Percentiles rank a stretch among this genome's conserved stretches.
phyloP scores from a whole-genome alignment of 1,140 invertebrate species.

The Orussus abietinus region DNA sequence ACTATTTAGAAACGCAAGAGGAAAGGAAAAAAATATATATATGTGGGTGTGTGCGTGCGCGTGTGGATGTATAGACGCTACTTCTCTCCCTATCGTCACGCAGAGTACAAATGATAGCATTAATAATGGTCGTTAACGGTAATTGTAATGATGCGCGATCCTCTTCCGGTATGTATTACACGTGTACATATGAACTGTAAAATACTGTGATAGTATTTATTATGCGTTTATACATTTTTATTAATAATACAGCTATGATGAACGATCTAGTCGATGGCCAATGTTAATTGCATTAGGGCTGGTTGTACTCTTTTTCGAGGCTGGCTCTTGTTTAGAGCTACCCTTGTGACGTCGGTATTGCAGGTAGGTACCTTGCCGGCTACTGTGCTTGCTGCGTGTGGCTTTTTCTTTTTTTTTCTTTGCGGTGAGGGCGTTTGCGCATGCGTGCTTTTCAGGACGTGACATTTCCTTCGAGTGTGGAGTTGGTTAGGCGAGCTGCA shows the following conservation, averaged over 20 bases:
- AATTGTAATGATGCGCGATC: constrained; percentile 24
- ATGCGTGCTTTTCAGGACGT: too few species aligned
- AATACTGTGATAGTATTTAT: constrained; percentile 54
- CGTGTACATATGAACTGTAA: constrained; percentile 51
- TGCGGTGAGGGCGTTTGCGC: too few species aligned
- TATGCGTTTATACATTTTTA: constrained; percentile 27
- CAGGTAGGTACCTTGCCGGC: too few species aligned
- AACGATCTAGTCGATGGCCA: too few species aligned
- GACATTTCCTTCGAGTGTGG: too few species aligned
- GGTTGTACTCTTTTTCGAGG: too few species aligned
- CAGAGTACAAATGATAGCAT: constrained; percentile 35
- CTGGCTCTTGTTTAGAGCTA: too few species aligned
- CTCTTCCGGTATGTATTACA: constrained; percentile 35
- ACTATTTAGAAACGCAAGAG: constrained; percentile 15
- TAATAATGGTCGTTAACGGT: constrained; percentile 14
- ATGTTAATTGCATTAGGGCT: too few species aligned
- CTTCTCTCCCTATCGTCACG: constrained; percentile 26
- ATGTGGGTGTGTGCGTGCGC: constrained; percentile 1
- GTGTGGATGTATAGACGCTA: constrained; percentile 8
- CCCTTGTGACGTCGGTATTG: too few species aligned
- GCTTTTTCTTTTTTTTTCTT: too few species aligned
- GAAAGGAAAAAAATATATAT: constrained; percentile 4
- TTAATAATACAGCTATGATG: constrained; percentile 37
- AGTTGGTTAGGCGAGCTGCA: too few species aligned
- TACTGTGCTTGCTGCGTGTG: too few species aligned